Base-by-base conservation (phyloP, 2,888 invertebrate species). In the Pantelozetes paolii region DNA sequence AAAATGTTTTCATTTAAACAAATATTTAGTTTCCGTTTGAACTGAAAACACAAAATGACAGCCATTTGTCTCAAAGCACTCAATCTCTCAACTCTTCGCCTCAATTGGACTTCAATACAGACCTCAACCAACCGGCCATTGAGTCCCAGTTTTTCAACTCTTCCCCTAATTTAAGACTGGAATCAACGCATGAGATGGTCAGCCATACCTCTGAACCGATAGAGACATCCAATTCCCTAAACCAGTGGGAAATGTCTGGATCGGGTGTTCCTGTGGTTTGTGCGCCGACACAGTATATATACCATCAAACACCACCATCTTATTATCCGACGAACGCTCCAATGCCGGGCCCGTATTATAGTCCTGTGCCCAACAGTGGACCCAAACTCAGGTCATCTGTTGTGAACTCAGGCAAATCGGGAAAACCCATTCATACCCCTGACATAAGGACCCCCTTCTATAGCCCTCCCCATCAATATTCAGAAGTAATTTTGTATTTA, bases 1-100 rank as follows among this genome's bases (percentile, higher is more conserved):
- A n/a, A 23, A 18, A 48, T 73, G 64, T 69, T 50, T 67, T 67
- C 28, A 72, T 77, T 69, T 42, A 73, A 54, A 32, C 36, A 28
- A 15, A 57, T 11, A 48, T 70, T 71, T 40, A 71, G 71, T 71
- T 71, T 62, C 74, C 71, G 11, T 71, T 74, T 32, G 57, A 71
- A 20, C 28, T 23, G 23, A 71, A 48, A 28, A 1, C 54, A 50
- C 45, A 26, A 13, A 32, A 71, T 71, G 28, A 32, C 23, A 9
- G n/a, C n/a, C n/a, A n/a, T n/a, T n/a, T n/a, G n/a, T n/a, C n/a
- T n/a, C 11, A 32, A 20, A 36, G 6, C 18, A 57, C 13, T 20
- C 13, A 36, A 8, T 32, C 28, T 18, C 9, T 64, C 8, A 36
- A 64, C 36, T 36, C 28, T 71, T 54, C 23, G 54, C 18, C 36